These are phyloP conservation scores for Sciaenops ocellatus DNA, from an alignment of 2,797 vertebrate species.

Conservation along the genomic window DNA sequence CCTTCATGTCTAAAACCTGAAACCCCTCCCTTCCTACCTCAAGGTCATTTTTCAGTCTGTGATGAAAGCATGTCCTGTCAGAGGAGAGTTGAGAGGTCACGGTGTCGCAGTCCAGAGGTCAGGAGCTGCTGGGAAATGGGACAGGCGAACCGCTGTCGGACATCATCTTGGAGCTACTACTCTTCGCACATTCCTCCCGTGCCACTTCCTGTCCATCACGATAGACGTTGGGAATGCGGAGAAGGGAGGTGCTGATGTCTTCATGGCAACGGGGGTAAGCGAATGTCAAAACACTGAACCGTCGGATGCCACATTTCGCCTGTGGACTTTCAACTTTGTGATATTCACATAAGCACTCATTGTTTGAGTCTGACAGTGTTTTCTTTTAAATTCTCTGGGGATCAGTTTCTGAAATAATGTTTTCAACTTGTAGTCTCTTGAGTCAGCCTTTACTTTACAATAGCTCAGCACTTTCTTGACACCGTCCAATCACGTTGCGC, in stretches of 20 bases:
- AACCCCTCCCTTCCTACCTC: conserved; percentile 9
- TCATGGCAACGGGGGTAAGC: conserved; percentile 57
- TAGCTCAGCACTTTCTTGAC: conserved; percentile 12
- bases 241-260: conserved; percentile 42
- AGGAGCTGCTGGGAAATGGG: conserved; percentile 66
- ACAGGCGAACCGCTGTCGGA: conserved; percentile 36
- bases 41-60: conserved; percentile 31
- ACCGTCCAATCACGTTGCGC: neutral
- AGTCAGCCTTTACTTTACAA: neutral
- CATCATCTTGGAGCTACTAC: conserved; percentile 49
- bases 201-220: conserved; percentile 71
- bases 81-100: conserved; percentile 58
- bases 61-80: conserved; percentile 61
- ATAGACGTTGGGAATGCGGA: conserved; percentile 55
- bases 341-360: conserved; percentile 19
- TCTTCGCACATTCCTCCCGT: conserved; percentile 67
- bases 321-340: conserved; percentile 42
- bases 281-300: conserved; percentile 66
- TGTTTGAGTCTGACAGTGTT: conserved; percentile 22
- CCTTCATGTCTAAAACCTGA: conserved; percentile 23
- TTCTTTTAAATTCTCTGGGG: conserved; percentile 5
- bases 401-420: conserved; percentile 1
- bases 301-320: conserved; percentile 19
- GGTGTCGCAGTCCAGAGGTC: conserved; percentile 40
- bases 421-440: neutral